Base-by-base conservation (phyloP, 1,140 invertebrate genomes). In the Myzus persicae region DNA sequence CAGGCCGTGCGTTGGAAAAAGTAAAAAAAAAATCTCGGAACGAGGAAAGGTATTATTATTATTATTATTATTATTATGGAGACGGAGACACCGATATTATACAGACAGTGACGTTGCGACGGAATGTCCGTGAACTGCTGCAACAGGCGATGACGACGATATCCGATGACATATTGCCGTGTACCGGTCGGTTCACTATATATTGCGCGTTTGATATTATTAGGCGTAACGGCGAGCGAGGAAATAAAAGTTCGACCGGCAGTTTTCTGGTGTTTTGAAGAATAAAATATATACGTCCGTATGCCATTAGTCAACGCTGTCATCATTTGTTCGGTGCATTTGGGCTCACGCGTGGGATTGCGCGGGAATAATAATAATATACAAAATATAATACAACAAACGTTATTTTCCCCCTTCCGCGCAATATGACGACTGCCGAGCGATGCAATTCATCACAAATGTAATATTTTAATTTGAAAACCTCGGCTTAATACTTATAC, bases 131-230 rank as follows among this genome's bases (percentile, higher is more conserved):
- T 48, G 88, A 76, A 48, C 46, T 89, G 48, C n/a, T 18, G 46
- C 46, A 90, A 36, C n/a, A 90, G 22, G 89, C 48, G 54, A 31
- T 42, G 89, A 90, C 54, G 54, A 87, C 1, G 88, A 90, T 67
- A n/a, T 90, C 48, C 36, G 38, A 54, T 90, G 51, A 91, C 90
- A 67, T 91, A 67, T 67, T 54, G 31, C 31, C 40, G 82, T 40
- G 42, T n/a, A 76, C 40, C 54, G 90, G 54, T 76, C 26, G 38
- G 51, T 91, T 59, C 54, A n/a, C 59, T 91, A 91, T n/a, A n/a
- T n/a, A n/a, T 67, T 91, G 59, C 76, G 40, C 54, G 40, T 91
- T 67, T 42, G 54, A 59, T 91, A 59, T 11, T 59, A 82, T 38
- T 36, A 76, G 6, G n/a, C 59, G 31, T 76, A 40, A 44, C n/a